Conservation (phyloP, 1,140 invertebrate genomes). For the Heliconius nattereri region DNA sequence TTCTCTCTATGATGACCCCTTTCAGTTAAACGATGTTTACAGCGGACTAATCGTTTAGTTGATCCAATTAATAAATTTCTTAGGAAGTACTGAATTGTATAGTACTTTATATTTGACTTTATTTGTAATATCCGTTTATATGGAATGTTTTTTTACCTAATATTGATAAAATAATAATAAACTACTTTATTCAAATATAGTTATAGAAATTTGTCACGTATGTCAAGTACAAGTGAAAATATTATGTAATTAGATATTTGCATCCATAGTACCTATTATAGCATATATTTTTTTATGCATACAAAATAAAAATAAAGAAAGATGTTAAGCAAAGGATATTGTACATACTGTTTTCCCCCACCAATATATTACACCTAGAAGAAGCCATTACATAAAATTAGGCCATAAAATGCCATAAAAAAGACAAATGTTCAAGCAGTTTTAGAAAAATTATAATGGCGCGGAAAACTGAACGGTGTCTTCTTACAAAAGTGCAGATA, state of each 20-base stretch:
- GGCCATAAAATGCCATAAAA: conserved; percentile 17
- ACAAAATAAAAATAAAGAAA: not conserved
- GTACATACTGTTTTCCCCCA: conserved; percentile 3
- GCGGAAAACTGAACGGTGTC: conserved; percentile 12
- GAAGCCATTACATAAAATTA: conserved; percentile 21
- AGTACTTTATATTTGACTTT: conserved; percentile 13
- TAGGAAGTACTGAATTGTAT: not conserved
- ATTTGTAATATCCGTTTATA: not conserved
- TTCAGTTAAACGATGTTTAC: conserved; percentile 17
- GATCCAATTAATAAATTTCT: conserved; percentile 19
- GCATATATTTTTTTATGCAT: not conserved
- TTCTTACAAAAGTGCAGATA: conserved; percentile 16
- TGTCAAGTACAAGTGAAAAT: too few species aligned
- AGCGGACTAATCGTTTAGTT: conserved; percentile 21
- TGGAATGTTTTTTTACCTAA: not conserved
- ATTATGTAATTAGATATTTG: too few species aligned
- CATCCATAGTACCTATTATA: too few species aligned
- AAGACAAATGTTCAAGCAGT: not conserved
- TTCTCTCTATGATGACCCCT: conserved; percentile 10
- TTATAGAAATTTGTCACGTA: too few species aligned
- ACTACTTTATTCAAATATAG: too few species aligned
- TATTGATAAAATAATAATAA: not conserved
- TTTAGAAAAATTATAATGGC: conserved; percentile 19
- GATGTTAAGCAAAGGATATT: not conserved
- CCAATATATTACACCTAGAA: conserved; percentile 24